phyloP scores from a whole-genome alignment of 2,888 invertebrate genomes.

The Meiosimyza platycephala region DNA sequence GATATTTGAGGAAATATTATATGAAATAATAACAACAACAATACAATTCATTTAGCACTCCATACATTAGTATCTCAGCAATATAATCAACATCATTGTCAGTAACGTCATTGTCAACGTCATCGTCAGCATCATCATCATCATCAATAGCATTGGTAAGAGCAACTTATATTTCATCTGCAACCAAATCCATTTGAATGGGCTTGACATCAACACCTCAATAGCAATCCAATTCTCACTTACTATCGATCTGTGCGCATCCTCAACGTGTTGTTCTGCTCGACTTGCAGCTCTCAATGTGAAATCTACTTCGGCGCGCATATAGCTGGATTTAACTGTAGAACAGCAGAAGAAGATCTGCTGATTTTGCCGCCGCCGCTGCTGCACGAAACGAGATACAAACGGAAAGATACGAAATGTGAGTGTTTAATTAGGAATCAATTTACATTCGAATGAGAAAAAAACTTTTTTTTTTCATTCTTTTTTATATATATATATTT shows the following conservation, averaged over 20 bases:
- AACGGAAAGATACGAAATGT: conserved; percentile 31
- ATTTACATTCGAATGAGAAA: conserved; percentile 33
- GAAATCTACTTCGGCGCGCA: no score
- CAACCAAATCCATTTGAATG: neutral
- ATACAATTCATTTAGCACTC: no score
- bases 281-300: no score
- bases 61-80: no score
- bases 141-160: neutral
- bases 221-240: neutral
- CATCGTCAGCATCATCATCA: neutral
- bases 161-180: neutral
- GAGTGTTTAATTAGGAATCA: conserved; percentile 42
- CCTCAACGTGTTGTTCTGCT: no score
- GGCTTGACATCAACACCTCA: conserved; percentile 9
- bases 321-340: no score
- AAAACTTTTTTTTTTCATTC: neutral
- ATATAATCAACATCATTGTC: conserved; percentile 11
- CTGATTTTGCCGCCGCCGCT: no score
- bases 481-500: no score
- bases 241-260: no score
- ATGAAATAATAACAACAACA: no score
- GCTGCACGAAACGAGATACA: neutral
- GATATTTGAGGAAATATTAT: no score
- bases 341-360: no score
- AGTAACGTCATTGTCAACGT: neutral